phyloP scores from a whole-genome alignment of 2,113 vertebrate species.

The Anseranas semipalmata region DNA sequence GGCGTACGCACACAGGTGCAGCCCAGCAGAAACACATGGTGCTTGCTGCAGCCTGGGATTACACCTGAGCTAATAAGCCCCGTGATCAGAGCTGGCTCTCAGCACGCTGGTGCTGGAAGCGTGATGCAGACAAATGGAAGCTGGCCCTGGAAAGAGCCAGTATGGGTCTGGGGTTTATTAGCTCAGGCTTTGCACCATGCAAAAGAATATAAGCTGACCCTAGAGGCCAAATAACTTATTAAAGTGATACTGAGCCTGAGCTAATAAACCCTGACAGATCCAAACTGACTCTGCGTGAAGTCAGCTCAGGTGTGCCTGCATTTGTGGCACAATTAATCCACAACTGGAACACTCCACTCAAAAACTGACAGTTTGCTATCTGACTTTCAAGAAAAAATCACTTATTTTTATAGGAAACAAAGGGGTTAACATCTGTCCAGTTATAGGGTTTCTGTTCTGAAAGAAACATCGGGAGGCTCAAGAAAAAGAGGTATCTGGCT shows the following conservation, averaged over 20 bases:
- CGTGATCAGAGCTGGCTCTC: slow-evolving; percentile 34
- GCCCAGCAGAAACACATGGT: slow-evolving; percentile 34
- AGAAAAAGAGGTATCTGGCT: slow-evolving; percentile 19
- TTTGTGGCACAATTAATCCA: neutral
- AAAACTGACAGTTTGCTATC: neutral
- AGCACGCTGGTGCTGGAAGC: slow-evolving; percentile 25
- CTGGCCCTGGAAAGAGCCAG: slow-evolving; percentile 19
- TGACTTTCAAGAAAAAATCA: neutral
- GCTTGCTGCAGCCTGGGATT: neutral
- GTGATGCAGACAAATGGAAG: neutral
- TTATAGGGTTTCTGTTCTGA: neutral
- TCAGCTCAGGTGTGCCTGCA: slow-evolving; percentile 35
- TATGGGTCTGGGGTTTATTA: slow-evolving; percentile 51
- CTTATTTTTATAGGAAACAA: neutral
- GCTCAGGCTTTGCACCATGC: slow-evolving; percentile 34
- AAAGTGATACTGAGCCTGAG: slow-evolving; percentile 34
- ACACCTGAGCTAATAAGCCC: slow-evolving; percentile 61
- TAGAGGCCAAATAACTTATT: slow-evolving; percentile 51
- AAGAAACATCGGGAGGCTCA: neutral
- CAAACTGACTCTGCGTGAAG: neutral
- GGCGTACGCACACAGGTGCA: slow-evolving; percentile 27
- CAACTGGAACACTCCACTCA: neutral
- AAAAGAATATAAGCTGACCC: slow-evolving; percentile 6
- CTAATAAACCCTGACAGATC: slow-evolving; percentile 42
- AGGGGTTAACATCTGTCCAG: neutral